These are phyloP conservation scores for Patella ulyssiponensis DNA, from an alignment of 2,888 invertebrate species.

Conservation along the genomic window DNA sequence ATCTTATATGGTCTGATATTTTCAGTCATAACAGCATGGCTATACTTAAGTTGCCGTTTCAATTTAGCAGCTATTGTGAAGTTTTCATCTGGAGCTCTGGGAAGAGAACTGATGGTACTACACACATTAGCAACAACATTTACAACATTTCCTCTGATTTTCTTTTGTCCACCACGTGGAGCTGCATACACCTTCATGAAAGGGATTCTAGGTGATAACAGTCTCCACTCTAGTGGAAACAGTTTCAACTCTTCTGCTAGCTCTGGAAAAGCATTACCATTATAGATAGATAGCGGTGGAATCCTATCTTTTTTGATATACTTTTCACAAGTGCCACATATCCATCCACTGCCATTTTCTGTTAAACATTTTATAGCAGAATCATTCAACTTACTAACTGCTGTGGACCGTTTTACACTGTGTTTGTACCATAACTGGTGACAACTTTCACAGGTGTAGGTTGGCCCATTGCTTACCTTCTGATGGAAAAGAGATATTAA, in stretches of 20 bases:
- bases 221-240: background rate
- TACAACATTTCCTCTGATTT: slow-evolving; percentile 8
- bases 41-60: slow-evolving; percentile 4
- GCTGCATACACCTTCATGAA: background rate
- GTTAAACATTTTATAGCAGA: background rate
- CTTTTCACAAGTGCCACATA: background rate
- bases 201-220: background rate
- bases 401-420: background rate
- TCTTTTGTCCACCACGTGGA: background rate
- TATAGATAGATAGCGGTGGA: background rate
- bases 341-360: background rate
- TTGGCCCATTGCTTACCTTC: background rate
- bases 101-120: background rate
- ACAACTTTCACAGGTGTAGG: background rate
- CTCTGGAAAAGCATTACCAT: background rate
- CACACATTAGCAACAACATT: slow-evolving; percentile 3
- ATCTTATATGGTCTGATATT: slow-evolving; percentile 14
- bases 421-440: background rate
- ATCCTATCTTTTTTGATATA: background rate
- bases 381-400: background rate
- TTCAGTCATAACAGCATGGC: background rate
- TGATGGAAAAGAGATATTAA: background rate
- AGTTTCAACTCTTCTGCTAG: too few species aligned
- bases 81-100: slow-evolving; percentile 1
- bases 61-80: slow-evolving; percentile 16